phyloP scores from a whole-genome alignment of 37 sponge, comb jelly and placozoan genomes.

The Tethya wilhelma region DNA sequence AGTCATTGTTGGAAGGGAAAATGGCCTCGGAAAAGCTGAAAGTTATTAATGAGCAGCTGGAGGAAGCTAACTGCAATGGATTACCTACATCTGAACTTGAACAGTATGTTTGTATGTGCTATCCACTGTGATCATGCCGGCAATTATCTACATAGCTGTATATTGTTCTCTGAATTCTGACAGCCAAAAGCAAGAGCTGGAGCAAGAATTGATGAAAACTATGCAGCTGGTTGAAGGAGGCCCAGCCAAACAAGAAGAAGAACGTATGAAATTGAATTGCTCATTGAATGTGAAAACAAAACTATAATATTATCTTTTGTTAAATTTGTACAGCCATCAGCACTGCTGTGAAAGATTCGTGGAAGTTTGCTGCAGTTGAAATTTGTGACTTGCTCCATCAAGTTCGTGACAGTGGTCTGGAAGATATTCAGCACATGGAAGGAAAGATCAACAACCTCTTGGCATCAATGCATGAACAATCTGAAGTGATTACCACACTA shows the following conservation, averaged over 20 bases:
- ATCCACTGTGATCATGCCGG: no score
- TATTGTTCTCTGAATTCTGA: no score
- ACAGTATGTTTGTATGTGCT: constrained; percentile 25
- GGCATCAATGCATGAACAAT: constrained; percentile 28
- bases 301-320: no score
- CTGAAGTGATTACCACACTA: constrained; percentile 18
- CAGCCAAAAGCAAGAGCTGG: not conserved
- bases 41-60: constrained; percentile 25
- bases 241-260: not conserved
- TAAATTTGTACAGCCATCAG: constrained; percentile 11
- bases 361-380: constrained; percentile 73
- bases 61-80: not conserved
- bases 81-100: constrained; percentile 1
- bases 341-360: constrained; percentile 19
- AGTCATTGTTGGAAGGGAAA: constrained; percentile 56
- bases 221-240: no score
- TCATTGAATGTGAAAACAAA: no score
- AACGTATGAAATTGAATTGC: not conserved
- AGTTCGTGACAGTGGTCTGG: constrained; percentile 5
- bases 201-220: not conserved
- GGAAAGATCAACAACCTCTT: constrained; percentile 30
- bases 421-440: constrained; percentile 19
- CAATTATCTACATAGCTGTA: no score
- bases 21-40: constrained; percentile 27
- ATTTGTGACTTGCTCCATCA: constrained; percentile 41